Conservation (phyloP, 2,888 invertebrate genomes). For the Bhutanitis thaidina region DNA sequence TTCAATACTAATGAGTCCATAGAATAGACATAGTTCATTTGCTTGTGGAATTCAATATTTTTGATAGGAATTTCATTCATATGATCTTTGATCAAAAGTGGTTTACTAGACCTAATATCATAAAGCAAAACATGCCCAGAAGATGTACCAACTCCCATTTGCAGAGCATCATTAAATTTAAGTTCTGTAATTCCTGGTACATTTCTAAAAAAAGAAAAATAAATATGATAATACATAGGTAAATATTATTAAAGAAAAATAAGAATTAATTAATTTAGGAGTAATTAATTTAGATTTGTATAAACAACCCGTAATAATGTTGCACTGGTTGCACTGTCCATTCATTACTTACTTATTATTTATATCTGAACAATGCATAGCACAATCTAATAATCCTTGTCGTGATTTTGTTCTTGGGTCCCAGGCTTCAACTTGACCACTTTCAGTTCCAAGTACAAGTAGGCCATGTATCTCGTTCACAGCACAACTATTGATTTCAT, state of each 20-base stretch:
- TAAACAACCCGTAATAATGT: too few relatives aligned
- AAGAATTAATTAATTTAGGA: too few relatives aligned
- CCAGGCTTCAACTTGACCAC: conserved; percentile 97
- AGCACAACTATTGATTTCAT: conserved; percentile 89
- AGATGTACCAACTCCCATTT: conserved; percentile 94
- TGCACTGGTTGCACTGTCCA: neutral
- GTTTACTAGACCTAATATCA: conserved; percentile 95
- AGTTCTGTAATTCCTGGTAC: conserved; percentile 89
- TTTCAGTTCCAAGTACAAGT: conserved; percentile 90
- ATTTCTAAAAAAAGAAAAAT: conserved; percentile 28
- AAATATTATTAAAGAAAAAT: too few relatives aligned
- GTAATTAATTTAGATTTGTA: too few relatives aligned
- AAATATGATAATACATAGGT: too few relatives aligned
- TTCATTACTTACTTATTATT: conserved; percentile 58
- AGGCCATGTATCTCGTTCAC: conserved; percentile 94
- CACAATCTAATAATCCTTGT: conserved; percentile 92
- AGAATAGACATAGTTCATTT: conserved; percentile 90
- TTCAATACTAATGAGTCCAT: conserved; percentile 94
- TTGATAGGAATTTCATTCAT: conserved; percentile 95
- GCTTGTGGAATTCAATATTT: conserved; percentile 90
- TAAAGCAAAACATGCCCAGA: conserved; percentile 97
- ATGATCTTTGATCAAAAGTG: conserved; percentile 95
- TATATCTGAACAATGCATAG: conserved; percentile 79
- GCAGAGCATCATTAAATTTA: conserved; percentile 86
- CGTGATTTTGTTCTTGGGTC: conserved; percentile 91